Base-by-base conservation (phyloP, 2,888 invertebrate genomes). In the Eilema depressum region DNA sequence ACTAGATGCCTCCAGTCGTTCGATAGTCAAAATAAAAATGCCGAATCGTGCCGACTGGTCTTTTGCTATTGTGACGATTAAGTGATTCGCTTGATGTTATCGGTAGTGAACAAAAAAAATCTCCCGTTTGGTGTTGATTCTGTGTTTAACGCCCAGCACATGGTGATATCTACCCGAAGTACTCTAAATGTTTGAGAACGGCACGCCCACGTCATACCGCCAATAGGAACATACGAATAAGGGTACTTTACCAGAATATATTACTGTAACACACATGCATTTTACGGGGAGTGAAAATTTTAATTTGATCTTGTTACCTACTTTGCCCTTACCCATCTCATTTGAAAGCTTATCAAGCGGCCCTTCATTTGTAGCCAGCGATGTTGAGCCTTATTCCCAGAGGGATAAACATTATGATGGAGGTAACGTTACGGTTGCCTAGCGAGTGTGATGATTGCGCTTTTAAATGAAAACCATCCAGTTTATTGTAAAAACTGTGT, bases 291-390 rank as follows among this genome's bases (percentile, higher is more conserved):
- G 76, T 73, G 79, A 71, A 83, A 79, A 83, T 86, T 87, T 87
- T 85, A 86, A 86, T 86, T 87, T 86, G 82, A 82, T 86, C 80
- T 83, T 78, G 78, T 84, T 80, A 86, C 80, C 77, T 79, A 86
- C 80, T 78, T 78, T 75, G 77, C 77, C 75, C 83, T 77, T 80
- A 75, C 85, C 85, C 82, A 81, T 83, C 84, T 86, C 84, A 85
- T 85, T 86, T 83, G 77, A 68, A 74, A 77, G 70, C 71, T 63
- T 66, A 68, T 72, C 75, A 69, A n/a, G 33, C 14, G 53, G 23
- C 11, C 14, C 3, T 17, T 7, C 30, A 10, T 3, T 5, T 14
- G 30, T 8, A 5, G 20, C 69, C 62, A 7, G n/a, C 17, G 14
- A 81, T 61, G 76, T 60, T 67, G 14, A 66, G 70, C 74, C 70